These are phyloP conservation scores for Ennomos erosarius DNA, from an alignment of 2,888 invertebrate genomes.

Conservation along the genomic window DNA sequence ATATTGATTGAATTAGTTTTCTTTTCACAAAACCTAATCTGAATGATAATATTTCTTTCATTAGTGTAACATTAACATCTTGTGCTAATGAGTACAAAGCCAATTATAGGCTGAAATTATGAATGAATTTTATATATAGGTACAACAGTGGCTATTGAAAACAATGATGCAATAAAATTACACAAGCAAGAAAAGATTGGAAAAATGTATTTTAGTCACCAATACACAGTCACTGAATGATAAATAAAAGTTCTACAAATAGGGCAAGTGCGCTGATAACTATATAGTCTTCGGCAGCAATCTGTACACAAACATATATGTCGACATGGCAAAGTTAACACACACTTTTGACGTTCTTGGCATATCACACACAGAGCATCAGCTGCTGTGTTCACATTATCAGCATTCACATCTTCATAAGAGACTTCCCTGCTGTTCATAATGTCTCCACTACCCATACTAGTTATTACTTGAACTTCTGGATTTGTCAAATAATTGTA, in stretches of 20 bases:
- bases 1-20: too few species aligned
- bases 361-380: slow-evolving; percentile 83
- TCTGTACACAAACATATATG: slow-evolving; percentile 84
- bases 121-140: too few species aligned
- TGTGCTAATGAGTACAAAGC: too few species aligned
- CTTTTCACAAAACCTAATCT: too few species aligned
- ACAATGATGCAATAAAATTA: background rate
- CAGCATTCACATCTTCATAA: slow-evolving; percentile 53
- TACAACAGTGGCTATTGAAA: too few species aligned
- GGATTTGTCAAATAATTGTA: slow-evolving; percentile 74
- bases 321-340: slow-evolving; percentile 82
- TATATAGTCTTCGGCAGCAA: slow-evolving; percentile 77
- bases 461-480: slow-evolving; percentile 69
- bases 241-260: slow-evolving; percentile 84
- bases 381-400: slow-evolving; percentile 47
- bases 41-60: too few species aligned
- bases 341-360: slow-evolving; percentile 83
- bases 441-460: slow-evolving; percentile 62
- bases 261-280: slow-evolving; percentile 81
- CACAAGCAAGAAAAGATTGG: background rate
- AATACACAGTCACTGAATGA: slow-evolving; percentile 83
- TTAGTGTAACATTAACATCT: too few species aligned
- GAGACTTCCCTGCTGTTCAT: slow-evolving; percentile 50
- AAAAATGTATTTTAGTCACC: slow-evolving; percentile 55
- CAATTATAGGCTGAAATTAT: too few species aligned